Conservation (phyloP, 2,113 vertebrate species). For the Chroicocephalus ridibundus region DNA sequence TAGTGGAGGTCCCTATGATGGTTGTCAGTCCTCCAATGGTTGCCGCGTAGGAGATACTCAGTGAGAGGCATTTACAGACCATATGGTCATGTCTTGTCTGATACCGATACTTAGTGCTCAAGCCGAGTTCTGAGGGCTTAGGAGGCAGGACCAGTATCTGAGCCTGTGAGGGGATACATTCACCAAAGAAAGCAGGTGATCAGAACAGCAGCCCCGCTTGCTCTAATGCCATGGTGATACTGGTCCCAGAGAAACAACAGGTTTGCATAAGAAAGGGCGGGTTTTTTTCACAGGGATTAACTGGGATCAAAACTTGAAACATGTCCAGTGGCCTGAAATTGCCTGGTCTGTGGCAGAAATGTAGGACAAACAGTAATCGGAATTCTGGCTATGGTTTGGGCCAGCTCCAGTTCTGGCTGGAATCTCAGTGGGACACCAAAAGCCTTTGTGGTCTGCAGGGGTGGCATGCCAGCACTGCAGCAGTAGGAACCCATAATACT, state of each 20-base stretch:
- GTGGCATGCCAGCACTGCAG: neutral
- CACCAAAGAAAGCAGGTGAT: neutral
- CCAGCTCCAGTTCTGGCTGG: neutral
- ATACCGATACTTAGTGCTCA: conserved; percentile 82
- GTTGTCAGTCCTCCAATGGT: conserved; percentile 97
- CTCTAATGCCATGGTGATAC: neutral
- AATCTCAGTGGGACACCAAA: neutral
- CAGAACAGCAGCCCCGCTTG: neutral
- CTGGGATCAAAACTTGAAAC: neutral
- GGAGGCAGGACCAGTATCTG: conserved; percentile 76
- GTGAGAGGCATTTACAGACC: conserved; percentile 95
- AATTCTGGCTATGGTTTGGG: neutral
- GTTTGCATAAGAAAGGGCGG: neutral
- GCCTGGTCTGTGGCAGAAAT: neutral
- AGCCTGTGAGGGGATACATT: conserved; percentile 41
- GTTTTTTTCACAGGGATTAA: neutral
- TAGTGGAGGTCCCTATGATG: conserved; percentile 97
- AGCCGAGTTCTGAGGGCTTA: conserved; percentile 69
- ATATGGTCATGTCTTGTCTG: conserved; percentile 91
- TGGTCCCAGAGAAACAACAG: neutral
- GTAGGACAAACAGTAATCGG: neutral
- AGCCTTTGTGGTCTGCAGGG: neutral
- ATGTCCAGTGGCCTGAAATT: neutral
- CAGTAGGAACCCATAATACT: conserved; percentile 30
- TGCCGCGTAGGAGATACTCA: conserved; percentile 94